Conservation (phyloP, 2,797 vertebrate genomes). For the Chiloscyllium punctatum region DNA sequence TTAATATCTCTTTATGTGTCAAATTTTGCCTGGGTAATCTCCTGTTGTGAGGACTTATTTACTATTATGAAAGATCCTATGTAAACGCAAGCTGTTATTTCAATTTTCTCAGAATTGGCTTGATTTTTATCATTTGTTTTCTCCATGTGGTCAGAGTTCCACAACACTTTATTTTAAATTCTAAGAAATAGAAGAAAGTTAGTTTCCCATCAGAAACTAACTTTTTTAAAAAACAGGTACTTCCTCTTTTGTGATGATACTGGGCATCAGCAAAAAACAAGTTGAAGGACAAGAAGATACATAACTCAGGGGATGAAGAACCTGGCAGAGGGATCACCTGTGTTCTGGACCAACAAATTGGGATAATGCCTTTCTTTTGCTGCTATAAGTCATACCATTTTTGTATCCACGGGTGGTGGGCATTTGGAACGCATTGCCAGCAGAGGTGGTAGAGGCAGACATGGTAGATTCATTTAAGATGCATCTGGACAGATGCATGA, state of each 20-base stretch:
- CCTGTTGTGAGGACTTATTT: neutral
- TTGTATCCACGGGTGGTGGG: neutral
- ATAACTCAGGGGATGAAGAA: neutral
- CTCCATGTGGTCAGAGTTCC: neutral
- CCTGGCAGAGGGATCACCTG: neutral
- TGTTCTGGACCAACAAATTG: neutral
- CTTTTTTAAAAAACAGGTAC: neutral
- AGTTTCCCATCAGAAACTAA: neutral
- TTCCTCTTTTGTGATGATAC: neutral
- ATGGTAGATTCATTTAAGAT: too few relatives aligned
- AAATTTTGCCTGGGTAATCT: neutral
- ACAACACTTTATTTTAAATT: neutral
- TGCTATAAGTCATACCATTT: neutral
- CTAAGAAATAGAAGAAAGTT: neutral
- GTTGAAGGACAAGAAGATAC: neutral
- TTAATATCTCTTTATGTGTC: neutral
- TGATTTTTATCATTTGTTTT: neutral
- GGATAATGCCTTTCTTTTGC: neutral
- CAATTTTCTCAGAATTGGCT: neutral
- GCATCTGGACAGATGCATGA: too few relatives aligned
- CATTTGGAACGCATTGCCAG: too few relatives aligned
- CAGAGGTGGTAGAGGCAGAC: too few relatives aligned
- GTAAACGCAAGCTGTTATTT: neutral
- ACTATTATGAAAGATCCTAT: neutral
- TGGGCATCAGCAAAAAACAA: too few relatives aligned